phyloP scores from a whole-genome alignment of 2,113 vertebrate species.

The Atlantisia rogersi region DNA sequence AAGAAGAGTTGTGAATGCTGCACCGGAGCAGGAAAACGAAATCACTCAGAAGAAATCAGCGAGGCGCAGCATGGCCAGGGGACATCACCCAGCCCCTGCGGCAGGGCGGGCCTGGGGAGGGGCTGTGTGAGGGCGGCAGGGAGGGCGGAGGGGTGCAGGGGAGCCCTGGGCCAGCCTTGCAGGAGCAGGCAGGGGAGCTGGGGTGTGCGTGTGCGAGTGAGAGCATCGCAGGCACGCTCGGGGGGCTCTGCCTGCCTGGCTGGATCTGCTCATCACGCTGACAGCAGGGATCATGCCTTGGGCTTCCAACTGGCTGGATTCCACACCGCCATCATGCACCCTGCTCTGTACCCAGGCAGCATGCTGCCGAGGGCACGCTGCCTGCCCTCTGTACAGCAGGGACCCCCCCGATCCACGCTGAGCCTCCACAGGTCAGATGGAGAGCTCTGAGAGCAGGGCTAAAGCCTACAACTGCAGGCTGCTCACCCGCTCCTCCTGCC shows the following conservation, averaged over 20 bases:
- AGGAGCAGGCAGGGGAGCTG: neutral
- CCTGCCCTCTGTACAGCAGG: neutral
- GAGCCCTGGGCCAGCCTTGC: neutral
- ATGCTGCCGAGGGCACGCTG: neutral
- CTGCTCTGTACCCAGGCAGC: neutral
- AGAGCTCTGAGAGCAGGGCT: neutral
- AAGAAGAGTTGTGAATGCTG: slow-evolving; percentile 77
- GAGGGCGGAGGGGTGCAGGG: neutral
- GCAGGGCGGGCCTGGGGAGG: neutral
- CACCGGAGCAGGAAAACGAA: slow-evolving; percentile 48
- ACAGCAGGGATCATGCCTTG: neutral
- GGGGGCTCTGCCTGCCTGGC: neutral
- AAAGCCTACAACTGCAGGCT: neutral
- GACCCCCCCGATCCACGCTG: rapidly evolving
- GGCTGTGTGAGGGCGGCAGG: neutral
- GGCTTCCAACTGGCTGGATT: neutral
- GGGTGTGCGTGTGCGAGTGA: rapidly evolving
- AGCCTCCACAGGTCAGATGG: neutral
- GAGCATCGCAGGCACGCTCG: neutral
- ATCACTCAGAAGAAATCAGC: slow-evolving; percentile 49
- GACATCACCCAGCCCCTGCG: neutral
- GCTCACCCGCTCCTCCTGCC: neutral
- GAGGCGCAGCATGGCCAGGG: neutral
- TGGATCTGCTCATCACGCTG: neutral
- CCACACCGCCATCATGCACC: rapidly evolving